These are phyloP conservation scores for Anthonomus grandis DNA, from an alignment of 1,140 invertebrate genomes.

Conservation along the genomic window DNA sequence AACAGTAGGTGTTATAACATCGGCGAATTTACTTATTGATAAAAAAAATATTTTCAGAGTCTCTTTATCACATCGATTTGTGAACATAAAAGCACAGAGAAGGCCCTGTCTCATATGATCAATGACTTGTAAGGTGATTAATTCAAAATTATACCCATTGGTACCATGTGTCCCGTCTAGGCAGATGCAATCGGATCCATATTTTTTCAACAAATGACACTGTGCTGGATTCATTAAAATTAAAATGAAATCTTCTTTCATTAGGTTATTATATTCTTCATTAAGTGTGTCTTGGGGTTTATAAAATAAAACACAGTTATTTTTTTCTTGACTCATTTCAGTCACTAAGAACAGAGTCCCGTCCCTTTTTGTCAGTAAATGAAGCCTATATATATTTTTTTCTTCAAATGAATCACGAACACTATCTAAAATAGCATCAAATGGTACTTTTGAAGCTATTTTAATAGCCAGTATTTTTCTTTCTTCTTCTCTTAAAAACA, in stretches of 20 bases:
- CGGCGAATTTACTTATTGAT: not conserved
- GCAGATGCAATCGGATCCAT: slow-evolving; percentile 11
- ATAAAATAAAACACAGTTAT: slow-evolving; percentile 9
- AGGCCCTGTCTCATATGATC: slow-evolving; percentile 16
- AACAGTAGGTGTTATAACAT: not conserved
- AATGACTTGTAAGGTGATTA: slow-evolving; percentile 8
- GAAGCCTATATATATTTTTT: not conserved
- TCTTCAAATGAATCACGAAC: not conserved
- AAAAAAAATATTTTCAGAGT: slow-evolving; percentile 4
- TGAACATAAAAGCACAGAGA: slow-evolving; percentile 10
- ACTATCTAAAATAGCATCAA: slow-evolving; percentile 9
- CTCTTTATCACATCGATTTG: slow-evolving; percentile 11
- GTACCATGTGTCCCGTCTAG: slow-evolving; percentile 18
- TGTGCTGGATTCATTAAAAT: slow-evolving; percentile 11
- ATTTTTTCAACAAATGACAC: slow-evolving; percentile 9
- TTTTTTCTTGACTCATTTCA: not conserved
- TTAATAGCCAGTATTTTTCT: not conserved
- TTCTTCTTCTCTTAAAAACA: not conserved
- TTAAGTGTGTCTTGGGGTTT: slow-evolving; percentile 1
- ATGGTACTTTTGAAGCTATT: slow-evolving; percentile 11
- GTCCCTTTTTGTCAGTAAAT: slow-evolving; percentile 14
- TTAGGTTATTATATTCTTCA: slow-evolving; percentile 1
- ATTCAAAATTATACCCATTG: slow-evolving; percentile 17
- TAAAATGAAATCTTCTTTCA: not conserved
- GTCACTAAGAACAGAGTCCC: not conserved